These are phyloP conservation scores for Hylaeus anthracinus DNA, from an alignment of 1,140 invertebrate species.

Conservation along the genomic window DNA sequence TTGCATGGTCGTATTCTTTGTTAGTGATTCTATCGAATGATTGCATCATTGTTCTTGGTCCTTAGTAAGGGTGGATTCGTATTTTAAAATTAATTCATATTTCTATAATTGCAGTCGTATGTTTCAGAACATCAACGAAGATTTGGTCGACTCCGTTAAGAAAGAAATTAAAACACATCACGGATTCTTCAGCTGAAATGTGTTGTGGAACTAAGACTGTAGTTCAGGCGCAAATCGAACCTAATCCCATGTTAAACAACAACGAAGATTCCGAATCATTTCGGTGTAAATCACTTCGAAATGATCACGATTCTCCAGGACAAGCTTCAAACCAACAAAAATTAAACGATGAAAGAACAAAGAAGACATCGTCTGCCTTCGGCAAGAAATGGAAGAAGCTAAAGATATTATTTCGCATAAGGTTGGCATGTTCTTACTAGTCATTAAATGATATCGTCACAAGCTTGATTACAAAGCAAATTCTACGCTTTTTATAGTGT, in stretches of 20 bases:
- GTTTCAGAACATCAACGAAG: neutral
- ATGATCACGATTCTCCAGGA: neutral
- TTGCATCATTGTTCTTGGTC: too few species aligned
- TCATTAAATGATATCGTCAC: neutral
- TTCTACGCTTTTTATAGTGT: too few species aligned
- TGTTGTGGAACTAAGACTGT: neutral
- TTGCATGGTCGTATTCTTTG: too few species aligned
- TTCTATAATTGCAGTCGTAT: neutral
- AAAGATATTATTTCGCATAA: neutral
- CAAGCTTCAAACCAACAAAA: too few species aligned
- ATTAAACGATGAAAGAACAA: neutral
- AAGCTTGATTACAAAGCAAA: too few species aligned
- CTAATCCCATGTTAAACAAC: neutral
- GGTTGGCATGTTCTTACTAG: neutral
- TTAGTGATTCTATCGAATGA: too few species aligned
- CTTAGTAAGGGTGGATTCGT: too few species aligned
- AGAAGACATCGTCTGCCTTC: neutral
- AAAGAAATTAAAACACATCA: neutral
- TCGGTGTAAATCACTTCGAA: neutral
- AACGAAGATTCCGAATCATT: neutral
- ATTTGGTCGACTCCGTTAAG: neutral
- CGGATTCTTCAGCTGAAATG: neutral
- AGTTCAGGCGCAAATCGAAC: conserved; percentile 6
- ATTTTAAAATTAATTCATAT: too few species aligned
- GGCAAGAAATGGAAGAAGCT: neutral